Conservation (phyloP, 2,888 invertebrate species). For the Hermodice carunculata region DNA sequence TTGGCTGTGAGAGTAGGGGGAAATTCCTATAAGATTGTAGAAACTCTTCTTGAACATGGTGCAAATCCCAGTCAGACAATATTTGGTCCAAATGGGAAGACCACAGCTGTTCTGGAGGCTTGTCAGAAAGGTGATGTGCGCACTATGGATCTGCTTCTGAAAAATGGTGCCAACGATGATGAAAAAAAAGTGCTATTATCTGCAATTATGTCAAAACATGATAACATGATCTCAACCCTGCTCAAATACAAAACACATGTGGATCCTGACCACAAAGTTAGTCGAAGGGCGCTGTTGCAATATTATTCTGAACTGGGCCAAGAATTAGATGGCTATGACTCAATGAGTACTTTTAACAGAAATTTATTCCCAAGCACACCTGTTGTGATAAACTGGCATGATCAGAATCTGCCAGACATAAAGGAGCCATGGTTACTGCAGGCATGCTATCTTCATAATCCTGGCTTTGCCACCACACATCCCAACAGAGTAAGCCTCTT, state of each 20-base stretch:
- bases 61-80: conserved; percentile 84
- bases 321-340: too few species aligned
- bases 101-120: conserved; percentile 76
- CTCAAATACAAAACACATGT: conserved; percentile 84
- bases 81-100: conserved; percentile 68
- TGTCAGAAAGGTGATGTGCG: conserved; percentile 78
- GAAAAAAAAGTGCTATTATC: conserved; percentile 86
- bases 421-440: conserved; percentile 84
- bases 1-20: conserved; percentile 48
- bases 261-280: conserved; percentile 93
- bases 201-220: conserved; percentile 82
- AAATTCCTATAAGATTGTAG: conserved; percentile 75
- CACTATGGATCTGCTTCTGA: conserved; percentile 83
- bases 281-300: too few species aligned
- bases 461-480: conserved; percentile 79
- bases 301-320: too few species aligned
- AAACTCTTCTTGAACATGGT: conserved; percentile 81
- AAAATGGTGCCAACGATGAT: conserved; percentile 86
- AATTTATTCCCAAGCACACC: conserved; percentile 19
- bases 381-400: conserved; percentile 90
- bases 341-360: too few species aligned
- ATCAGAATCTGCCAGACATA: conserved; percentile 77
- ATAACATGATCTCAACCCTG: conserved; percentile 77
- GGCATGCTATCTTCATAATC: conserved; percentile 88
- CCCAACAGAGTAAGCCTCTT: conserved; percentile 78